These are phyloP conservation scores for Chaetops frenatus DNA, from an alignment of 2,113 vertebrate species.

Conservation along the genomic window DNA sequence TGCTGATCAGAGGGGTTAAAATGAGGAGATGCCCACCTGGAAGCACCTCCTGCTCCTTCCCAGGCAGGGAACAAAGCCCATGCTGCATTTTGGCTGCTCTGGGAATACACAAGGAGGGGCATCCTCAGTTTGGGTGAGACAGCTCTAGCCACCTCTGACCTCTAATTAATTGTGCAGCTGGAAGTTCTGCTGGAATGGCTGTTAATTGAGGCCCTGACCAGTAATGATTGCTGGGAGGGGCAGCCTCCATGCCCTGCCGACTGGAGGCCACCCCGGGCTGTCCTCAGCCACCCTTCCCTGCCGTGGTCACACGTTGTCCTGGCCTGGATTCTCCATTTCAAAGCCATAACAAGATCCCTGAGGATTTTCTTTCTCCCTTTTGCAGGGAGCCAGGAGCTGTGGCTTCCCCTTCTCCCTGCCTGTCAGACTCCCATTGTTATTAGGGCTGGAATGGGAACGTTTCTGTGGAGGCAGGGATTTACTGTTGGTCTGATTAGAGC, in stretches of 20 bases:
- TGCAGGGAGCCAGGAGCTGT: not conserved
- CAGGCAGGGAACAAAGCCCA: not conserved
- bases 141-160: not conserved
- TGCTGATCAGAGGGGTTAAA: not conserved
- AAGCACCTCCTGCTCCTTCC: not conserved
- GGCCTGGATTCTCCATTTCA: not conserved
- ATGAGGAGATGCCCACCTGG: not conserved
- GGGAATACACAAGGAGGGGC: not conserved
- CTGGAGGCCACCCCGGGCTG: not conserved
- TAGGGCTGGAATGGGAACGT: not conserved
- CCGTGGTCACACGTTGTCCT: accelerated
- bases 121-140: not conserved
- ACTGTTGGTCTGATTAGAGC: not conserved
- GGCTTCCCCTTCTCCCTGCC: not conserved
- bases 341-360: not conserved
- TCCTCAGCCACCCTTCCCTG: not conserved
- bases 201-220: not conserved
- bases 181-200: not conserved
- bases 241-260: not conserved
- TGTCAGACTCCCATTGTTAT: not conserved
- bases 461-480: not conserved
- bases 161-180: not conserved
- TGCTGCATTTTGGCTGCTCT: not conserved
- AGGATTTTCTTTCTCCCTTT: not conserved
- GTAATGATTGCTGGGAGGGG: not conserved